phyloP scores from a whole-genome alignment of 1,140 invertebrate species.

The Ostrea denselamellosa region DNA sequence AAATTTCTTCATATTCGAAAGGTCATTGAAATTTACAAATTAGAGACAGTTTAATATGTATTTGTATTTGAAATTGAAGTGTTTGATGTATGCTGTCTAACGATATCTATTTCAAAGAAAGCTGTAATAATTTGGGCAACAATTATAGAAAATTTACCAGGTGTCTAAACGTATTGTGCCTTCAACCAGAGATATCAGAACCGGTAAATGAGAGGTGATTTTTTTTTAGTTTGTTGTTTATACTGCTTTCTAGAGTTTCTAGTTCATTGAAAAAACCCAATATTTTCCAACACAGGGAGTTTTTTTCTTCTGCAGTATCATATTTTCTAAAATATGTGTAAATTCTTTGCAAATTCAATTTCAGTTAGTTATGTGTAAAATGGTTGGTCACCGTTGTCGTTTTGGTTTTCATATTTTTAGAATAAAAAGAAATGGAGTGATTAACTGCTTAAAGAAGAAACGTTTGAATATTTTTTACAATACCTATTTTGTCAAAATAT shows the following conservation, averaged over 20 bases:
- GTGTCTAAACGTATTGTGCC: slow-evolving; percentile 20
- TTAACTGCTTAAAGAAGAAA: not conserved
- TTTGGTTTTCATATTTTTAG: no score
- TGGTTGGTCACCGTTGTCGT: no score
- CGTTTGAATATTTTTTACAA: not conserved
- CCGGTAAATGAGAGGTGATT: no score
- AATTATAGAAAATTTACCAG: slow-evolving; percentile 36
- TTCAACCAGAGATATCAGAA: not conserved
- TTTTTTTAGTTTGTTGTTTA: no score
- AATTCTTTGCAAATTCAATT: no score
- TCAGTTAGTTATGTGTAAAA: no score
- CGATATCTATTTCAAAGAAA: slow-evolving; percentile 37
- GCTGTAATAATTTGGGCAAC: slow-evolving; percentile 1
- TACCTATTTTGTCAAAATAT: not conserved
- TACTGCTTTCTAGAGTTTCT: no score
- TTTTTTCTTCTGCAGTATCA: no score
- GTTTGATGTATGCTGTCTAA: slow-evolving; percentile 1
- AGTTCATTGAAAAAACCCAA: no score
- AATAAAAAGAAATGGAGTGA: no score
- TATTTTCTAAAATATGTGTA: no score
- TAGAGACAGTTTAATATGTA: slow-evolving; percentile 27
- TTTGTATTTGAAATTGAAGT: slow-evolving; percentile 17
- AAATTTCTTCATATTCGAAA: not conserved
- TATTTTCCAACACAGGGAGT: no score
- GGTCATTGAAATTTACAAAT: slow-evolving; percentile 36